Evolutionary conservation across 53 echinoderm and acorn worm genomes (phyloP), one percentile per base, ranked within the genome.

Genomic region (Glandiceps talaboti): DNA sequence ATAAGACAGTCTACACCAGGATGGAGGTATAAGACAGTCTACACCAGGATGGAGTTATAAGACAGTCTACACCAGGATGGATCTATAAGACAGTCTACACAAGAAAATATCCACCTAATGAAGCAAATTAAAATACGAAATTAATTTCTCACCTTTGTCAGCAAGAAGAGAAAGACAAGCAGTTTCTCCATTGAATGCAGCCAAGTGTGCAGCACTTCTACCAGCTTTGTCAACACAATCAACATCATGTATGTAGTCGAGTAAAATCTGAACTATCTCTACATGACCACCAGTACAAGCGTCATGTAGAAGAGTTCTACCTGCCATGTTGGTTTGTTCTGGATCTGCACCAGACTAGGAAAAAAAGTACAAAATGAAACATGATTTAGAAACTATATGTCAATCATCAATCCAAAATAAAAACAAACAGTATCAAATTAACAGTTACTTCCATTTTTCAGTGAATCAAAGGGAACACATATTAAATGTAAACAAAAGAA

Each of bases 151-250:
- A 92, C 97, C 97, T 75, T 89, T 87, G 28, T 89, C 88, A 30
- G 85, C 87, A 30, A 97, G 84, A 14, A 90, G 73, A 29, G 91
- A 84, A 12, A 97, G 32, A 73, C 97, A 97, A 12, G 81, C 86
- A 31, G 91, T 76, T 74, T 95, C 96, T 29, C 97, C 97, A 73
- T 97, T 92, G 83, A 90, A 97, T 0, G 91, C 89, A 6, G 97
- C 97, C 0, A 79, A 77, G 72, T 97, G 97, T 31, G 92, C 90
- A n/a, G 97, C 87, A 75, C 87, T 91, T 85, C 90, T 90, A 28
- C 88, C 93, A 25, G 86, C 85, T 28, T 78, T 84, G 33, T 93
- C 91, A 14, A 81, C 79, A 0, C 78, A 87, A 73, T 97, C 91
- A 64, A 93, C 81, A 77, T 97, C 97, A 0, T 87, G 77, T 6